Percentiles rank a stretch among this genome's conserved stretches.
Conservation (phyloP, 2,888 invertebrate genomes). For the Adineta ricciae region DNA sequence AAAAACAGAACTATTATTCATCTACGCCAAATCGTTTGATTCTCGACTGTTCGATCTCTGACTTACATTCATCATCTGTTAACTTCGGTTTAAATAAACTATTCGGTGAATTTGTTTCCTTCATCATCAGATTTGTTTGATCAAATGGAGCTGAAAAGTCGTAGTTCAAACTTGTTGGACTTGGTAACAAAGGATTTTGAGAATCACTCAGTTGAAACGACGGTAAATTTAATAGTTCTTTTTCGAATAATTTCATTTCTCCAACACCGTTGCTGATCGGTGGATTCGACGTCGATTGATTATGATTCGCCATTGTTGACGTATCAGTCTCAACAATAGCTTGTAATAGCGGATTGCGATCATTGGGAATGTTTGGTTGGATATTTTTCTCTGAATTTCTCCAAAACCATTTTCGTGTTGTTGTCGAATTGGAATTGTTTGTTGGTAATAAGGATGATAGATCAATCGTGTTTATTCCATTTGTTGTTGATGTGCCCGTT, state of each 20-base stretch:
- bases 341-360: slow-evolving; percentile 10
- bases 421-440: neutral
- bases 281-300: neutral
- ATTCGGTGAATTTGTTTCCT: neutral
- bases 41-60: too few relatives aligned
- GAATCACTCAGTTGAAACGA: slow-evolving; percentile 27
- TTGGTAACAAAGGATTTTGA: slow-evolving; percentile 22
- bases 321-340: neutral
- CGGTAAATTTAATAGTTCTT: slow-evolving; percentile 30
- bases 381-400: neutral
- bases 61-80: neutral
- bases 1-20: too few relatives aligned
- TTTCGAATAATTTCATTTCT: slow-evolving; percentile 22
- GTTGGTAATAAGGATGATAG: neutral
- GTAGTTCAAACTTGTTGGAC: slow-evolving; percentile 12
- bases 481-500: neutral
- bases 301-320: neutral
- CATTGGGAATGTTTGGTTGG: neutral
- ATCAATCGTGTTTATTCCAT: neutral
- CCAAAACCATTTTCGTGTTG: slow-evolving; percentile 15
- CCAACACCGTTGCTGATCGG: neutral
- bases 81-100: neutral
- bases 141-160: slow-evolving; percentile 1
- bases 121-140: neutral
- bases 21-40: too few relatives aligned